phyloP scores from a whole-genome alignment of 1,140 invertebrate species.

The Drosophila baimaii region DNA sequence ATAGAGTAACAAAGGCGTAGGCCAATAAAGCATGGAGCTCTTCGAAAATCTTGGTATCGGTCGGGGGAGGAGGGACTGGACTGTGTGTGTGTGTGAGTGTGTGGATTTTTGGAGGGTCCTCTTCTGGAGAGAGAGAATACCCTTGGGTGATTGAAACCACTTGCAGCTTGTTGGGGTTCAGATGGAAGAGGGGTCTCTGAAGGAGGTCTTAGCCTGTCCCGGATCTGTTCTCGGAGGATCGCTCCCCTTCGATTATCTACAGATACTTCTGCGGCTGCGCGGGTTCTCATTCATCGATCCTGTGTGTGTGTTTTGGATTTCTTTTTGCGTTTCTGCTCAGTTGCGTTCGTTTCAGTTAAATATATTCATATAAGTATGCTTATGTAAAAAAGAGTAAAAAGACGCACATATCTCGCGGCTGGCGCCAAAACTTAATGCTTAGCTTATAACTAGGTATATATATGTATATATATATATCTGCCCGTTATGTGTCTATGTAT shows the following conservation, averaged over 20 bases:
- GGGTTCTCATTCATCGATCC: constrained; percentile 6
- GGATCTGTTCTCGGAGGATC: constrained; percentile 12
- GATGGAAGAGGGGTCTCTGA: background rate
- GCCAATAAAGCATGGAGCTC: constrained; percentile 43
- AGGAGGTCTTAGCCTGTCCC: constrained; percentile 10
- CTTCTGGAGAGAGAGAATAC: background rate
- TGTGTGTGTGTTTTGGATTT: background rate
- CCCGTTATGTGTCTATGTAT: constrained; percentile 37
- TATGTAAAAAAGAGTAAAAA: constrained; percentile 75
- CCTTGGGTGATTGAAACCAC: constrained; percentile 55
- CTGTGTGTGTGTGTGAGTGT: too few species aligned
- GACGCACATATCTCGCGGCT: constrained; percentile 42
- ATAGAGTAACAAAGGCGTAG: constrained; percentile 53
- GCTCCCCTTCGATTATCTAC: background rate
- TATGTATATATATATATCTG: constrained; percentile 43
- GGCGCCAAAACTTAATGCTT: constrained; percentile 58
- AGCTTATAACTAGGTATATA: constrained; percentile 55
- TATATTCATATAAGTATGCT: constrained; percentile 27
- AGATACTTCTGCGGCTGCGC: constrained; percentile 17
- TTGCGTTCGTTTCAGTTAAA: constrained; percentile 37
- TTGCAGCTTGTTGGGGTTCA: constrained; percentile 27
- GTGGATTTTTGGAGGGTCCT: background rate
- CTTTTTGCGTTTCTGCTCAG: constrained; percentile 30
- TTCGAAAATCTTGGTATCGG: constrained; percentile 28
- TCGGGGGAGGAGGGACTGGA: background rate